These are phyloP conservation scores for Octopus bimaculoides DNA, from an alignment of 1,140 invertebrate species.

Conservation along the genomic window DNA sequence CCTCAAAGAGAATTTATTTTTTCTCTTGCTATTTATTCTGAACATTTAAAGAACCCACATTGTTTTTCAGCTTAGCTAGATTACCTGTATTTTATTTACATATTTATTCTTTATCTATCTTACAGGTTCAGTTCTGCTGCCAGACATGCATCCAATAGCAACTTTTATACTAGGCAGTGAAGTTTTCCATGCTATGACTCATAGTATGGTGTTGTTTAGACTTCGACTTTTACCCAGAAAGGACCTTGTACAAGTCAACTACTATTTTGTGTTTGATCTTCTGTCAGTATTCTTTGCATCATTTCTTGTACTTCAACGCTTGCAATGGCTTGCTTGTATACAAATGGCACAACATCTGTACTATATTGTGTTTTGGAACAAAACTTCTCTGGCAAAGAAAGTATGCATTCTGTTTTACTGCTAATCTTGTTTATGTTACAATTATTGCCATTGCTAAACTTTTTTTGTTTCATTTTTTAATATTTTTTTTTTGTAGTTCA, in stretches of 20 bases:
- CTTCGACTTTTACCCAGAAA: slow-evolving; percentile 41
- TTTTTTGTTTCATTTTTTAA: too few species aligned
- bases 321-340: slow-evolving; percentile 35
- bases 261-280: slow-evolving; percentile 43
- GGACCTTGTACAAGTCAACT: slow-evolving; percentile 40
- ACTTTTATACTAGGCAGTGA: neutral
- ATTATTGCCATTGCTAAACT: too few species aligned
- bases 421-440: too few species aligned
- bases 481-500: too few species aligned
- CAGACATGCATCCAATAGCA: too few species aligned
- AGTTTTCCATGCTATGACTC: slow-evolving; percentile 35
- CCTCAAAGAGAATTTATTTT: too few species aligned
- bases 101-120: too few species aligned
- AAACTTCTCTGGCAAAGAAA: slow-evolving; percentile 38
- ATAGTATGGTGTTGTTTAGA: slow-evolving; percentile 35
- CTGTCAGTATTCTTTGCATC: slow-evolving; percentile 36
- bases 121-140: too few species aligned
- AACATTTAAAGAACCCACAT: too few species aligned
- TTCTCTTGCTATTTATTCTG: too few species aligned
- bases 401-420: slow-evolving; percentile 21
- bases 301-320: slow-evolving; percentile 30
- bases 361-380: slow-evolving; percentile 45
- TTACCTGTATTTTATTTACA: too few species aligned
- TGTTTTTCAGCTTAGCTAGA: too few species aligned
- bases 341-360: slow-evolving; percentile 44